Conservation (phyloP, 2,888 invertebrate genomes). For the Gari tellinella region DNA sequence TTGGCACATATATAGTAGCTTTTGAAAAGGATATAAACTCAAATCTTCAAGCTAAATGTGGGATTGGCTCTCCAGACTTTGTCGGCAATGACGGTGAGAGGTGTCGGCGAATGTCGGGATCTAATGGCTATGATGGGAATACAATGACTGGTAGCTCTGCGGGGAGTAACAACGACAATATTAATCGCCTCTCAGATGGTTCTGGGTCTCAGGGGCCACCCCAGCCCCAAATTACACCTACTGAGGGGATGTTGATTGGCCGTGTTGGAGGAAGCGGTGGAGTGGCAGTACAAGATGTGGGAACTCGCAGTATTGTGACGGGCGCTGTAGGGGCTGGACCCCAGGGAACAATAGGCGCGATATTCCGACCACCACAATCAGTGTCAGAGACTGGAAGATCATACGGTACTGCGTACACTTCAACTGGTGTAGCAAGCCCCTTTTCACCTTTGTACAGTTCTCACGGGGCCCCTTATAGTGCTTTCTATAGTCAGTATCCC, state of each 20-base stretch:
- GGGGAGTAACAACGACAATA: conserved; percentile 64
- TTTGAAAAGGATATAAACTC: conserved; percentile 51
- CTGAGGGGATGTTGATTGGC: conserved; percentile 64
- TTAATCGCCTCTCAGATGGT: conserved; percentile 67
- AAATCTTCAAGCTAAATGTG: conserved; percentile 59
- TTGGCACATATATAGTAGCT: conserved; percentile 3
- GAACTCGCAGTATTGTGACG: conserved; percentile 51
- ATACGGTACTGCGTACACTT: conserved; percentile 32
- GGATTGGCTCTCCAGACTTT: conserved; percentile 36
- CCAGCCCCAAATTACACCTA: conserved; percentile 47
- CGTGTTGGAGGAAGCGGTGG: conserved; percentile 53
- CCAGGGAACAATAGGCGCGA: conserved; percentile 51
- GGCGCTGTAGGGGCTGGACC: conserved; percentile 64
- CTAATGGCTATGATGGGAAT: conserved; percentile 74
- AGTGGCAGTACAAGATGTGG: conserved; percentile 46
- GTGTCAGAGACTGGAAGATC: conserved; percentile 65
- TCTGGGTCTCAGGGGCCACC: conserved; percentile 59
- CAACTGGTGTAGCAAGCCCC: conserved; percentile 44
- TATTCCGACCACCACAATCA: conserved; percentile 73
- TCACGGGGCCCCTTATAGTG: conserved; percentile 65
- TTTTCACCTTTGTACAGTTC: conserved; percentile 58
- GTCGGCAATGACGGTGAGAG: conserved; percentile 62
- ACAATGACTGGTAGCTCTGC: conserved; percentile 74
- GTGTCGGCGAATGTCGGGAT: conserved; percentile 73
- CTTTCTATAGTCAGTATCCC: conserved; percentile 71